Conservation (phyloP, 1,140 invertebrate genomes). For the Megathymus violae region DNA sequence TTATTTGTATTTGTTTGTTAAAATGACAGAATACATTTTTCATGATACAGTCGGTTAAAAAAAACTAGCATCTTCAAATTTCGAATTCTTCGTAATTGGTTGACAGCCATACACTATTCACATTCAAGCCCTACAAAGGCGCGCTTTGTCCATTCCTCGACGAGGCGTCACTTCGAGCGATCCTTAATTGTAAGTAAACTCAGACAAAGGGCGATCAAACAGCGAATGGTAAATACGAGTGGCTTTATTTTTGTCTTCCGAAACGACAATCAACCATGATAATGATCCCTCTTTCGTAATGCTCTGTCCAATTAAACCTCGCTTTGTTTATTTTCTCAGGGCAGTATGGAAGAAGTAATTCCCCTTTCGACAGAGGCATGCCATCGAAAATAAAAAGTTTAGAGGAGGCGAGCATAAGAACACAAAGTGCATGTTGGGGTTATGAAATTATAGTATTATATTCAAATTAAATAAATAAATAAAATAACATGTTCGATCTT, state of each 20-base stretch:
- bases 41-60: too few relatives aligned
- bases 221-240: conserved; percentile 8
- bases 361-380: too few relatives aligned
- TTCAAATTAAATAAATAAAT: too few relatives aligned
- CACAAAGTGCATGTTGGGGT: too few relatives aligned
- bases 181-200: conserved; percentile 26
- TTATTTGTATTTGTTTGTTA: too few relatives aligned
- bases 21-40: too few relatives aligned
- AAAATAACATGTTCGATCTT: too few relatives aligned
- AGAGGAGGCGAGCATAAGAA: too few relatives aligned
- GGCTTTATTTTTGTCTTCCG: conserved; percentile 11
- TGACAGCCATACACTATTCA: background rate
- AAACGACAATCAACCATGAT: conserved; percentile 25
- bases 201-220: background rate
- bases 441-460: too few relatives aligned
- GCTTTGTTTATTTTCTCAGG: conserved; percentile 47
- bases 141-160: background rate
- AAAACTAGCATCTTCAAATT: background rate
- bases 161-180: background rate
- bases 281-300: conserved; percentile 5
- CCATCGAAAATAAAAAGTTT: too few relatives aligned
- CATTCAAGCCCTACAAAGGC: background rate
- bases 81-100: conserved; percentile 7
- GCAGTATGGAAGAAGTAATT: too few relatives aligned
- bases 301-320: conserved; percentile 43